A percentile compares a stretch with the other conserved stretches of the same genome.
Conservation (phyloP, 2,113 vertebrate genomes). For the Elaphurus davidianus region DNA sequence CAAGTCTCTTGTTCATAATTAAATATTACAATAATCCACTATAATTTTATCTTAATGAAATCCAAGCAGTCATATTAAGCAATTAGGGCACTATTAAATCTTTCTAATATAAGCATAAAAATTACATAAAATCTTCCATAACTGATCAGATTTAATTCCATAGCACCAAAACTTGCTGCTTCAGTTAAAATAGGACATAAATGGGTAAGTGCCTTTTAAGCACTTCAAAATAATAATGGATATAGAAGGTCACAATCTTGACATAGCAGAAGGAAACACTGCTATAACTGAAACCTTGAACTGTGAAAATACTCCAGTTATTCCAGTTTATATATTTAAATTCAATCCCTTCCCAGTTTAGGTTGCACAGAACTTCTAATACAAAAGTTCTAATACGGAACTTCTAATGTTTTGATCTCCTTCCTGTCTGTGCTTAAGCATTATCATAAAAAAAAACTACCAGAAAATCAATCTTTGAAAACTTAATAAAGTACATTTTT, state of each 20-base stretch:
- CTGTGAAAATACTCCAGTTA: neutral
- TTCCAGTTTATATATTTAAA: neutral
- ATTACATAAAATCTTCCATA: neutral
- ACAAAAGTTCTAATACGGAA: neutral
- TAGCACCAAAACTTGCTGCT: neutral
- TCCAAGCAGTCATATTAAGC: neutral
- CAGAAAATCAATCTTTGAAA: constrained; percentile 35
- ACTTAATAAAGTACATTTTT: neutral
- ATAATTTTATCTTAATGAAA: constrained; percentile 24
- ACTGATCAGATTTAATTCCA: constrained; percentile 28
- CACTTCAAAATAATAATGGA: neutral
- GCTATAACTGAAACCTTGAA: neutral
- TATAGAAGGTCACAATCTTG: neutral
- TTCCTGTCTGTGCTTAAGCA: neutral
- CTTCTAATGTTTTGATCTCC: neutral
- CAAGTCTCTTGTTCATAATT: neutral
- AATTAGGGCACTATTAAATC: neutral
- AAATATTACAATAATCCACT: neutral
- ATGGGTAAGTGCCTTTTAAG: neutral
- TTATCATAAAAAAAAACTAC: neutral
- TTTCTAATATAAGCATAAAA: constrained; percentile 9
- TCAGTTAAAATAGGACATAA: neutral
- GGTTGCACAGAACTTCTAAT: neutral
- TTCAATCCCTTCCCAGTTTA: neutral
- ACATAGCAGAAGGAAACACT: neutral